A percentile compares a stretch with the other conserved stretches of the same genome.
Conservation (phyloP, 2,797 vertebrate genomes). For the Lithobates pipiens region DNA sequence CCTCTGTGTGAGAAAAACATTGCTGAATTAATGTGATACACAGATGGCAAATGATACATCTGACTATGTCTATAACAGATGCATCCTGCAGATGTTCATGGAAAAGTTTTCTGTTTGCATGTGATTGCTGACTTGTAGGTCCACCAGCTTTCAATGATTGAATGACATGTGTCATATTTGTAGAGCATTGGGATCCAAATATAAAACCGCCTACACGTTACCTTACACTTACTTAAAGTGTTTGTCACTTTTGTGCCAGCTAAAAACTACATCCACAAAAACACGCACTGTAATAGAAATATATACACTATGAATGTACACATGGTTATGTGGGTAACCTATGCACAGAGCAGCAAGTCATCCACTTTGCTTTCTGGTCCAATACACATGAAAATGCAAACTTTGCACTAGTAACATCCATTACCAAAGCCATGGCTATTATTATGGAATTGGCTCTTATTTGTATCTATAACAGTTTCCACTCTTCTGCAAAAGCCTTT, state of each 20-base stretch:
- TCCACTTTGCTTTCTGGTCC: too few species aligned
- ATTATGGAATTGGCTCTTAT: too few species aligned
- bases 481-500: too few species aligned
- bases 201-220: background rate
- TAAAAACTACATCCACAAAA: too few species aligned
- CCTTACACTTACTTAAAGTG: background rate
- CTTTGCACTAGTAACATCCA: too few species aligned
- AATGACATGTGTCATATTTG: background rate
- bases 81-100: background rate
- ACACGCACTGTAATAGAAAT: too few species aligned
- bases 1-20: background rate
- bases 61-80: background rate
- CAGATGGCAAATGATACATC: background rate
- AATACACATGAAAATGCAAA: too few species aligned
- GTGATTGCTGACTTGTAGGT: background rate
- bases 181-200: background rate
- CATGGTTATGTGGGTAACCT: too few species aligned
- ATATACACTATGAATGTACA: too few species aligned
- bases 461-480: too few species aligned
- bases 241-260: background rate
- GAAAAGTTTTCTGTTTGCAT: background rate
- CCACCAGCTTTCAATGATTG: background rate
- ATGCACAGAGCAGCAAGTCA: too few species aligned
- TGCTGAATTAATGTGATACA: background rate
- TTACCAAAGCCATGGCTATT: too few species aligned